Percentiles rank a stretch among this genome's conserved stretches.
These are phyloP conservation scores for Danio rerio DNA, from an alignment of 2,113 vertebrate species.

Conservation along the genomic window GRCz12tu NC_133190.1:5696501-5697000, in stretches of 20 bases:
- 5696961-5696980: not conserved
- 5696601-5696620: too few species aligned
- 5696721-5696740: not conserved
- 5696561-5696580: too few species aligned
- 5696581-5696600: too few species aligned
- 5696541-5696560: too few species aligned
- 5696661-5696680: too few species aligned
- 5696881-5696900: slow-evolving; percentile 15
- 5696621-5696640: too few species aligned
- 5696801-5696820: not conserved
- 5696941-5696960: not conserved
- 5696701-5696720: too few species aligned
- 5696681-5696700: too few species aligned
- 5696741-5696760: not conserved
- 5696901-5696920: not conserved
- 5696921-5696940: not conserved
- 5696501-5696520: too few species aligned
- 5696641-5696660: too few species aligned
- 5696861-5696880: slow-evolving; percentile 37
- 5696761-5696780: not conserved
- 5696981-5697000: not conserved
- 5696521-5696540: too few species aligned
- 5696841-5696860: slow-evolving; percentile 2
- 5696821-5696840: not conserved
- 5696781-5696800: not conserved